These are phyloP conservation scores for Phylloscopus collybita DNA, from an alignment of 2,797 vertebrate species.

Conservation along the genomic window DNA sequence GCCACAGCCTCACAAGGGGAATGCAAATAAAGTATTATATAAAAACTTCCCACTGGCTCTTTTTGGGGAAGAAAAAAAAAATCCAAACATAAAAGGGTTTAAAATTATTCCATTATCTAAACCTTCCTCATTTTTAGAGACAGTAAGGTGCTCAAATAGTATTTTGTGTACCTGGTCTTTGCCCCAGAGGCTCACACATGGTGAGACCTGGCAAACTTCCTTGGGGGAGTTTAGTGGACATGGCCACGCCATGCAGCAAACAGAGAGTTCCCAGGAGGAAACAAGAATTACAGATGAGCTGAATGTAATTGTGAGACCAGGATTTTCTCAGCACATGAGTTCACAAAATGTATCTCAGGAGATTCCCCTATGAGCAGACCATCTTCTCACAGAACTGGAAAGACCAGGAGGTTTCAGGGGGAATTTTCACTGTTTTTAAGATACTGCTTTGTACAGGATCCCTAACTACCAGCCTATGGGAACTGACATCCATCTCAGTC, in stretches of 20 bases:
- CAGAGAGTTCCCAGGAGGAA: background rate
- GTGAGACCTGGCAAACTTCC: background rate
- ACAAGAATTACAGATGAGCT: background rate
- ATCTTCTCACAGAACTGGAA: background rate
- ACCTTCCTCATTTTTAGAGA: background rate
- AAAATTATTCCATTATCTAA: background rate
- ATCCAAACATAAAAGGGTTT: background rate
- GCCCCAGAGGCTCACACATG: background rate
- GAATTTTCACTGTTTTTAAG: background rate
- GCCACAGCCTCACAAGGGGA: constrained; percentile 1
- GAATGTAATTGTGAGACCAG: background rate
- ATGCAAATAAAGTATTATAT: constrained; percentile 45
- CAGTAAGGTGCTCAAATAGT: background rate
- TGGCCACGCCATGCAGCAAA: background rate
- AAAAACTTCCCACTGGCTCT: constrained; percentile 39
- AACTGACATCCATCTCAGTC: background rate
- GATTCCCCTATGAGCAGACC: background rate
- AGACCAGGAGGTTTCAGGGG: background rate
- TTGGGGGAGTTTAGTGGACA: background rate
- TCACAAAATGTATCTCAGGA: background rate
- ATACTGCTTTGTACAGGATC: background rate
- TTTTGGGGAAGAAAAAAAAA: background rate
- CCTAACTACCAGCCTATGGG: background rate
- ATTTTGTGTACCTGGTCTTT: background rate
- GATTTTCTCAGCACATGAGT: background rate